These are phyloP conservation scores for Anolis apletophallus DNA, from an alignment of 2,797 vertebrate species.

Conservation along the genomic window DNA sequence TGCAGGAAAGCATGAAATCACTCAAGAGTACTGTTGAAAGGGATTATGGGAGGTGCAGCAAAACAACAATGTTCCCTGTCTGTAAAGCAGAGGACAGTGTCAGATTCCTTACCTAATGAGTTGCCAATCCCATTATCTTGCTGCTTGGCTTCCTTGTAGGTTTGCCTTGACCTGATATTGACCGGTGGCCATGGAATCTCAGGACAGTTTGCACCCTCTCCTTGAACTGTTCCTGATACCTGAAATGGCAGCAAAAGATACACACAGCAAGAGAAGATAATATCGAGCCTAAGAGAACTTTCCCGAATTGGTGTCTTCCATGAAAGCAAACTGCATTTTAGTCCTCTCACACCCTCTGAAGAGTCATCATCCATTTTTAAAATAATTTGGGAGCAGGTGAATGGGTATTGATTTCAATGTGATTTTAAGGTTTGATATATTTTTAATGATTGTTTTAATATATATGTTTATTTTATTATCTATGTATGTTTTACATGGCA, in stretches of 20 bases:
- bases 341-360: not conserved
- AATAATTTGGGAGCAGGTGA: not conserved
- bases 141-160: conserved; percentile 19
- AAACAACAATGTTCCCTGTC: not conserved
- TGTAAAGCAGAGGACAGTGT: not conserved
- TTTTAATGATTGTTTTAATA: too few species aligned
- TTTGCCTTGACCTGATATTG: conserved; percentile 16
- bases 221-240: not conserved
- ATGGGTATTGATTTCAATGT: too few species aligned
- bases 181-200: not conserved
- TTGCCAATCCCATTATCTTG: conserved; percentile 16
- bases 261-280: too few species aligned
- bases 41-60: not conserved
- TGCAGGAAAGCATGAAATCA: not conserved
- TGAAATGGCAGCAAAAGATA: conserved; percentile 6
- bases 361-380: not conserved
- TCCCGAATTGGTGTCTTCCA: not conserved
- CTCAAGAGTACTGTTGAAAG: not conserved
- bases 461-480: too few species aligned
- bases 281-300: too few species aligned
- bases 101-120: not conserved
- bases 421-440: too few species aligned
- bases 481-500: too few species aligned
- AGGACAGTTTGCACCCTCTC: not conserved
- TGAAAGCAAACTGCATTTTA: not conserved